A percentile compares a stretch with the other conserved stretches of the same genome.
Conservation (phyloP, 2,113 vertebrate genomes). For the Elephas maximus region DNA sequence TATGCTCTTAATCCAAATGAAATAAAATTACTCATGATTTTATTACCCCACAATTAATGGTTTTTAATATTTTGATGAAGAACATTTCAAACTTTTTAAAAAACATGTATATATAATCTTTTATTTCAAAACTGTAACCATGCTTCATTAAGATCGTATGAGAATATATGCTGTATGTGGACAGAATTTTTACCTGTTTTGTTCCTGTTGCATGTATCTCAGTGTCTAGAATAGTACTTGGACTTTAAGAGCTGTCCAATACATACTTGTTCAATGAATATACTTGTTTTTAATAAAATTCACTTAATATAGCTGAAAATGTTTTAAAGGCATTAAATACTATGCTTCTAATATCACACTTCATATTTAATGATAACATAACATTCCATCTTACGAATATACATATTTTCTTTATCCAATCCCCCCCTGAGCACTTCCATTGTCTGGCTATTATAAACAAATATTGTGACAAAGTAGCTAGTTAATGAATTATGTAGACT, state of each 20-base stretch:
- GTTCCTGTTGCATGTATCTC: not conserved
- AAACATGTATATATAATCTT: not conserved
- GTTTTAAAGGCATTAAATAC: slow-evolving; percentile 27
- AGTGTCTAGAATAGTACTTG: not conserved
- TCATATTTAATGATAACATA: not conserved
- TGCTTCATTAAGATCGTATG: not conserved
- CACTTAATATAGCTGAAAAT: not conserved
- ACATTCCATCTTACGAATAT: not conserved
- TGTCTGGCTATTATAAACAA: slow-evolving; percentile 32
- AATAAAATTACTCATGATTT: slow-evolving; percentile 29
- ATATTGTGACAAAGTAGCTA: not conserved
- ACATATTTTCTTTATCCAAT: not conserved
- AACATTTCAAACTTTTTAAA: not conserved
- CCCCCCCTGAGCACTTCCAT: not conserved
- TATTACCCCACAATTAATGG: slow-evolving; percentile 8
- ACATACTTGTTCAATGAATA: not conserved
- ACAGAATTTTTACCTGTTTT: not conserved
- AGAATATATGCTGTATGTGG: not conserved
- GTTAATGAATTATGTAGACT: not conserved
- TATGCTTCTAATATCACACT: not conserved
- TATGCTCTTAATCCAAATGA: slow-evolving; percentile 34
- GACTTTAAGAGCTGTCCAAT: not conserved
- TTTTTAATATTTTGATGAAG: not conserved
- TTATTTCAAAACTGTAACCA: not conserved
- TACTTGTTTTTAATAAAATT: not conserved